Percentiles rank a stretch among this genome's conserved stretches.
phyloP scores from a whole-genome alignment of 2,797 vertebrate species.

The Aeoliscus strigatus region DNA sequence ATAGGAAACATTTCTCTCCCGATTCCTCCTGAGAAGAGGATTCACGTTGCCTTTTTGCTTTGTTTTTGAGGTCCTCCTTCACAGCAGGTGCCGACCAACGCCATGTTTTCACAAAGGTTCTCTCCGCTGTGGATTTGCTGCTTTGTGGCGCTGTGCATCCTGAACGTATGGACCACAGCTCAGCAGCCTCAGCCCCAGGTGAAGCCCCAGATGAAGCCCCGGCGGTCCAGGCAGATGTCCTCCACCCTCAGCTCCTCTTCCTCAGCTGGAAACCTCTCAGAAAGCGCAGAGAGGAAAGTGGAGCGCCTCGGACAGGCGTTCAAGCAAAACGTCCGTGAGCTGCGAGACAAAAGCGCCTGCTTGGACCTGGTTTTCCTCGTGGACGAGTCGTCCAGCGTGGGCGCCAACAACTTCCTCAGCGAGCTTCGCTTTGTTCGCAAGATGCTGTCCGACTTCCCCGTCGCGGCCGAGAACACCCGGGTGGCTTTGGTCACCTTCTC shows the following conservation, averaged over 20 bases:
- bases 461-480: constrained; percentile 86
- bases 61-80: neutral
- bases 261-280: constrained; percentile 61
- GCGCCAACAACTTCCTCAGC: constrained; percentile 87
- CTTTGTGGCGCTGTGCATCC: constrained; percentile 51
- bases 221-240: constrained; percentile 52
- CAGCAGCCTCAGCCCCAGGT: constrained; percentile 43
- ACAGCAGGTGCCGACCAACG: constrained; percentile 30
- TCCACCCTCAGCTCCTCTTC: constrained; percentile 24
- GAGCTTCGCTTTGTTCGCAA: constrained; percentile 94
- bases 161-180: constrained; percentile 53
- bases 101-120: constrained; percentile 50
- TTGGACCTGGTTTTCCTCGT: constrained; percentile 94
- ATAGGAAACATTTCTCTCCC: constrained; percentile 29
- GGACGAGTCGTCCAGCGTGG: constrained; percentile 97
- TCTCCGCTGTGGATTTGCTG: constrained; percentile 49
- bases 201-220: constrained; percentile 33
- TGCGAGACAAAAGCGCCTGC: constrained; percentile 82
- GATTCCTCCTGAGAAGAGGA: constrained; percentile 25
- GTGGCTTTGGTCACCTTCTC: constrained; percentile 95
- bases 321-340: constrained; percentile 84
- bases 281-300: constrained; percentile 82
- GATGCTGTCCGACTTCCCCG: constrained; percentile 95
- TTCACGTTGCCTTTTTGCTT: constrained; percentile 9
- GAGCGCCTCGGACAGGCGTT: constrained; percentile 88